A percentile compares a stretch with the other conserved stretches of the same genome.
Conservation (phyloP, 1,140 invertebrate species). For the Scaptodrosophila lebanonensis region DNA sequence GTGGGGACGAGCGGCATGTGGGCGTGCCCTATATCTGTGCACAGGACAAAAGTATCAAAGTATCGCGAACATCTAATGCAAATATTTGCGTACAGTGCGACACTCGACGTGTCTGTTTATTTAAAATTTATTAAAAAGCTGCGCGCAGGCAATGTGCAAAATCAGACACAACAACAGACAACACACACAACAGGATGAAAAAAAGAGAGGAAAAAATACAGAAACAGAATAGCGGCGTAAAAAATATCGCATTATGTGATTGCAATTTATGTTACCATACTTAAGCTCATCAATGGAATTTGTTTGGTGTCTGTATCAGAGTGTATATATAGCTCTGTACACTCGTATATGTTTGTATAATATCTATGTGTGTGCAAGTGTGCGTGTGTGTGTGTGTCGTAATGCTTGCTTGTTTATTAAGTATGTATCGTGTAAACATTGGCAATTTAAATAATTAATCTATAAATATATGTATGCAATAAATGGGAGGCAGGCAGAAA, state of each 20-base stretch:
- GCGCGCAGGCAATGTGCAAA: background rate
- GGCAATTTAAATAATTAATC: constrained; percentile 67
- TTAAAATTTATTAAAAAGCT: constrained; percentile 73
- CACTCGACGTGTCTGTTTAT: constrained; percentile 48
- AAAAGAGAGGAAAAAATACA: constrained; percentile 23
- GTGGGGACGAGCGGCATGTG: constrained; percentile 2
- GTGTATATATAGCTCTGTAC: constrained; percentile 2
- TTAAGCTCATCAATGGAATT: constrained; percentile 65
- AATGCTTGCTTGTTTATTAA: constrained; percentile 32
- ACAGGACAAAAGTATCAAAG: constrained; percentile 29
- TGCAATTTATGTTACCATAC: constrained; percentile 69
- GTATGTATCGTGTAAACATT: constrained; percentile 52
- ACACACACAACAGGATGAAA: constrained; percentile 1
- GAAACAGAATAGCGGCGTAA: too few species aligned
- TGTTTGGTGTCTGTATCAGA: constrained; percentile 1
- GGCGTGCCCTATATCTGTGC: constrained; percentile 1
- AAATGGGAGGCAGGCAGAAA: too few species aligned
- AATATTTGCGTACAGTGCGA: constrained; percentile 58
- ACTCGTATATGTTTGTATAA: background rate
- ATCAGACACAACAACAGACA: constrained; percentile 25
- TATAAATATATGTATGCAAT: constrained; percentile 59
- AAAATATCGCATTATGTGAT: constrained; percentile 43
- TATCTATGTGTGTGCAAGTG: constrained; percentile 24
- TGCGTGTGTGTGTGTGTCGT: constrained; percentile 16
- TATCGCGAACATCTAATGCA: constrained; percentile 52